These are phyloP conservation scores for Vanacampus margaritifer DNA, from an alignment of 2,113 vertebrate species.

Conservation along the genomic window DNA sequence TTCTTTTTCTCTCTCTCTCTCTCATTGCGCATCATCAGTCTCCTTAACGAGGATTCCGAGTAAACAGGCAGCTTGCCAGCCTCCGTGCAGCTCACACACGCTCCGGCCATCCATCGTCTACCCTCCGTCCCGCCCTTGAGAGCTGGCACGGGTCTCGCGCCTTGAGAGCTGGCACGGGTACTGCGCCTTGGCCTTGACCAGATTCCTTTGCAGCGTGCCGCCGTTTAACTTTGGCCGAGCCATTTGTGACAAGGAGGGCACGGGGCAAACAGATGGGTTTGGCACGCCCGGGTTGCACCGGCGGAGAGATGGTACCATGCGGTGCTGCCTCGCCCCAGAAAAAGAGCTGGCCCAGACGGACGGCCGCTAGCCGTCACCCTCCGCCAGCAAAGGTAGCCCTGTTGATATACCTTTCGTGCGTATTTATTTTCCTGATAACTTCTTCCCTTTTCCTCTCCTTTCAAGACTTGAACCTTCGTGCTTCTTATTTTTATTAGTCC, in stretches of 20 bases:
- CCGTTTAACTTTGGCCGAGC: constrained; percentile 55
- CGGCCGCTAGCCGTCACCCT: constrained; percentile 20
- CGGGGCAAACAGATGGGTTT: constrained; percentile 54
- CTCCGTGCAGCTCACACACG: background rate
- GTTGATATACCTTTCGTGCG: constrained; percentile 7
- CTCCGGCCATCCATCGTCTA: constrained; percentile 45
- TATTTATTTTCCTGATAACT: too few relatives aligned
- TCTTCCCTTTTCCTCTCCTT: background rate
- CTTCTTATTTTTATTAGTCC: background rate
- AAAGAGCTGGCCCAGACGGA: constrained; percentile 39
- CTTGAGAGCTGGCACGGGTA: too few relatives aligned
- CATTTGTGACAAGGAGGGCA: constrained; percentile 25
- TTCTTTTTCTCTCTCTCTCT: too few relatives aligned
- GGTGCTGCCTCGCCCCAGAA: constrained; percentile 21
- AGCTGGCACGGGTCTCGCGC: too few relatives aligned
- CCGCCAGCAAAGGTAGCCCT: constrained; percentile 35
- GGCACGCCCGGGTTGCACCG: constrained; percentile 43
- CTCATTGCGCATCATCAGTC: too few relatives aligned
- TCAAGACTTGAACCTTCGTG: constrained; percentile 9
- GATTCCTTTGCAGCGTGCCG: constrained; percentile 15
- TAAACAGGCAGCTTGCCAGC: too few relatives aligned
- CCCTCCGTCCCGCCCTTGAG: background rate
- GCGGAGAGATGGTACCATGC: constrained; percentile 22
- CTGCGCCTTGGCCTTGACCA: too few relatives aligned
- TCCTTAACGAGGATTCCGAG: too few relatives aligned